Conservation (phyloP, 2,797 vertebrate species). For the Prunella strophiata region DNA sequence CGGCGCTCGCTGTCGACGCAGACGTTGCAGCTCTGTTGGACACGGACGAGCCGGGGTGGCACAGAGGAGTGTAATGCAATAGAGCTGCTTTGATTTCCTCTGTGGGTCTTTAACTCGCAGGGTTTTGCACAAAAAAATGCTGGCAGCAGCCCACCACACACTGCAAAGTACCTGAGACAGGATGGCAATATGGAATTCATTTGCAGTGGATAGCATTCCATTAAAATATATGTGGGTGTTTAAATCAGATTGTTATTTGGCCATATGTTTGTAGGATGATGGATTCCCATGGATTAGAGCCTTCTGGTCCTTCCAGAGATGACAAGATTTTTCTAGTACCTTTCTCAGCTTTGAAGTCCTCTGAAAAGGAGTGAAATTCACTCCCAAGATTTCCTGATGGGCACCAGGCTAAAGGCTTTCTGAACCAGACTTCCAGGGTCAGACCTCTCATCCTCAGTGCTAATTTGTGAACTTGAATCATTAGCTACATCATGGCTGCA, state of each 20-base stretch:
- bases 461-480: background rate
- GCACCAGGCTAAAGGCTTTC: background rate
- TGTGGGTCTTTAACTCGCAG: background rate
- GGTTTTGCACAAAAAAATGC: background rate
- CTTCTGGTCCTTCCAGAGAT: background rate
- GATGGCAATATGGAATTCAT: background rate
- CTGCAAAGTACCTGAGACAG: background rate
- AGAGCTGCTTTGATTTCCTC: background rate
- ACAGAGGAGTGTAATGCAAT: background rate
- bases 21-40: background rate
- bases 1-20: fast-evolving
- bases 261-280: background rate
- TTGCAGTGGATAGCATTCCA: background rate
- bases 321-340: background rate
- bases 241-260: background rate
- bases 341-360: background rate
- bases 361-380: background rate
- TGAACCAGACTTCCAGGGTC: background rate
- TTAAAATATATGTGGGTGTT: background rate
- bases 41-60: background rate
- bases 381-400: background rate
- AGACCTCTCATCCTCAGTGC: background rate
- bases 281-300: background rate
- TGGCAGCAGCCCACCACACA: background rate
- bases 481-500: background rate